These are phyloP conservation scores for Malacosoma neustria DNA, from an alignment of 2,888 invertebrate species.

Conservation along the genomic window DNA sequence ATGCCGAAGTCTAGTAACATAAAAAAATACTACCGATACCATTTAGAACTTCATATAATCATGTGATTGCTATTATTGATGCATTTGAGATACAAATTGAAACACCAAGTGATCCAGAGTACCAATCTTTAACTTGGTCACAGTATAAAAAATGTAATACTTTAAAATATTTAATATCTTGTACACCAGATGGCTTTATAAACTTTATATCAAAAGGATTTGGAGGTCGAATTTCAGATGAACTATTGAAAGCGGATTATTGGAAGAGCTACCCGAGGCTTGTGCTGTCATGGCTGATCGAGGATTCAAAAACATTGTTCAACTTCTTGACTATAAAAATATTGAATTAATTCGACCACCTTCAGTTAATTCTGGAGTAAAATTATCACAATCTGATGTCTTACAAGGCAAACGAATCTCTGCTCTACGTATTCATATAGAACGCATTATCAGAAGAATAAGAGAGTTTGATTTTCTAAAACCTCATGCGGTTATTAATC, in stretches of 20 bases:
- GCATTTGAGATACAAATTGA: conserved; percentile 1
- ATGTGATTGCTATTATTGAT: too few relatives aligned
- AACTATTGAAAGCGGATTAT: neutral
- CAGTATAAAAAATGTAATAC: conserved; percentile 9
- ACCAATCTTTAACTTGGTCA: conserved; percentile 11
- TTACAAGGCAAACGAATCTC: neutral
- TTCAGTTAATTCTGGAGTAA: neutral
- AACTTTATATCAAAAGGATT: conserved; percentile 9
- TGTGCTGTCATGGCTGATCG: conserved; percentile 1
- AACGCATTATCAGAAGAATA: conserved; percentile 1
- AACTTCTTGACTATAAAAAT: neutral
- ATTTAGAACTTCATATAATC: too few relatives aligned
- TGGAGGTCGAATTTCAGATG: conserved; percentile 2
- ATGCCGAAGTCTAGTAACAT: conserved; percentile 7
- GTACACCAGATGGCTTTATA: conserved; percentile 5
- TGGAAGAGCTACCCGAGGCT: neutral
- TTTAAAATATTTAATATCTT: conserved; percentile 7
- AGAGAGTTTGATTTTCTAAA: neutral
- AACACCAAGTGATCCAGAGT: conserved; percentile 2
- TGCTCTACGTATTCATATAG: conserved; percentile 1
- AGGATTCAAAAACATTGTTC: neutral
- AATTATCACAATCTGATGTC: neutral
- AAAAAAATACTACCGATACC: conserved; percentile 17
- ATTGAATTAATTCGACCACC: conserved; percentile 1
- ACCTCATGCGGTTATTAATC: too few relatives aligned